phyloP scores from a whole-genome alignment of 1,140 invertebrate genomes.

The Phortica variegata region DNA sequence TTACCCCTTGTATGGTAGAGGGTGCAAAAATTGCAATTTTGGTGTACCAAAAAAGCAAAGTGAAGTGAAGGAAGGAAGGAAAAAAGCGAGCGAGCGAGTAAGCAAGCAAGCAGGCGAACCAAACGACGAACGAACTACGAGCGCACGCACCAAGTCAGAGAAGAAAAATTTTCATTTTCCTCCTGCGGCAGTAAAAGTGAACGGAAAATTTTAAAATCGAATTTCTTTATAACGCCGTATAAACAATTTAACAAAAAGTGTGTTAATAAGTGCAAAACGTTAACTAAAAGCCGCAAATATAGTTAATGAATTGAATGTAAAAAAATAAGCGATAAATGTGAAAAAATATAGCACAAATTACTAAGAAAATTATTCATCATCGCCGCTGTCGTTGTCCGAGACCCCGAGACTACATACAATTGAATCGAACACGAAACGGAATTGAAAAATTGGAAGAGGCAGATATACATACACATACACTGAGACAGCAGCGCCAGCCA shows the following conservation, averaged over 20 bases:
- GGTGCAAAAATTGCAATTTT: constrained; percentile 57
- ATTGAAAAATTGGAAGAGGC: constrained; percentile 1
- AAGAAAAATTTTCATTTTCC: constrained; percentile 20
- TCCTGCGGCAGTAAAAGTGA: constrained; percentile 1
- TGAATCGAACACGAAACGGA: constrained; percentile 9
- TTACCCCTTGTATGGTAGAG: constrained; percentile 26
- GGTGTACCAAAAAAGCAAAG: constrained; percentile 55
- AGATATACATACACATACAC: constrained; percentile 1
- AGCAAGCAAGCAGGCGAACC: background rate
- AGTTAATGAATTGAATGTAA: too few species aligned
- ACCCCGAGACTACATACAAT: constrained; percentile 12
- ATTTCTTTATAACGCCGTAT: background rate
- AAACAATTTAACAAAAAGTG: too few species aligned
- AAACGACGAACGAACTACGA: background rate
- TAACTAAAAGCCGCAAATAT: constrained; percentile 2
- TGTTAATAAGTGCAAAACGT: background rate
- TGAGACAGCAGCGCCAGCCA: background rate
- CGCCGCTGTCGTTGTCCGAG: constrained; percentile 1
- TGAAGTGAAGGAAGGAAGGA: constrained; percentile 18
- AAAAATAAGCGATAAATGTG: too few species aligned
- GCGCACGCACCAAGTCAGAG: background rate
- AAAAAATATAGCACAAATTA: constrained; percentile 3
- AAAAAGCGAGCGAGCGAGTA: background rate
- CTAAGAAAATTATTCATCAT: too few species aligned
- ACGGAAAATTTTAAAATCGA: background rate